A percentile compares a stretch with the other conserved stretches of the same genome.
phyloP scores from a whole-genome alignment of 2,888 invertebrate genomes.

The Lasioglossum villosulum region DNA sequence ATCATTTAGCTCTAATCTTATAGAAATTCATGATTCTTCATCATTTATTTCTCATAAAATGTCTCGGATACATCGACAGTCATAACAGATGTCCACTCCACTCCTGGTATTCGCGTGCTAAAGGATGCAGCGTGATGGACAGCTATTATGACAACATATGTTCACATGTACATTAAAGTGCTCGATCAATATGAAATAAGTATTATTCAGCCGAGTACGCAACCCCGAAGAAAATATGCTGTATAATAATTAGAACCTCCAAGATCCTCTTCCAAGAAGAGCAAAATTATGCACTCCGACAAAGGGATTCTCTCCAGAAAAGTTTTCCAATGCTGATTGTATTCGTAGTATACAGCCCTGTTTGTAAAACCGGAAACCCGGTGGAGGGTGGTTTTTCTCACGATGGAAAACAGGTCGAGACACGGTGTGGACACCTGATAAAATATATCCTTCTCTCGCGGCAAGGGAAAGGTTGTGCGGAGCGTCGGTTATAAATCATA shows the following conservation, averaged over 20 bases:
- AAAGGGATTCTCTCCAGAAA: not conserved
- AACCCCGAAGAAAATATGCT: not conserved
- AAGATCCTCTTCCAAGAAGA: not conserved
- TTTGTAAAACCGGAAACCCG: not conserved
- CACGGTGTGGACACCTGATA: not conserved
- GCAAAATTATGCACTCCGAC: not conserved
- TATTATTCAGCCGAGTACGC: not conserved
- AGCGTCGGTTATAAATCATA: slow-evolving; percentile 38
- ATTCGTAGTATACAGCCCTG: not conserved
- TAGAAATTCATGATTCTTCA: not conserved
- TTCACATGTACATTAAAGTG: not conserved
- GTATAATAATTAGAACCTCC: not conserved
- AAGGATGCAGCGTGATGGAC: not conserved
- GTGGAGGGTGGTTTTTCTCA: not conserved
- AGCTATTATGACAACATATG: not conserved
- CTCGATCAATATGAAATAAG: no score
- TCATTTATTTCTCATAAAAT: not conserved
- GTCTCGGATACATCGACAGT: not conserved
- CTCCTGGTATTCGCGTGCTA: no score
- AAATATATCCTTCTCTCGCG: slow-evolving; percentile 4
- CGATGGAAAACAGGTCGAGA: not conserved
- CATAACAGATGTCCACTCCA: no score
- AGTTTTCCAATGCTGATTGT: not conserved
- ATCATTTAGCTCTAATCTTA: not conserved
- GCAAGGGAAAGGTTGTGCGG: not conserved